Evolutionary conservation across 2,888 invertebrate genomes (phyloP).

Genomic region (Tromatobia lineatoria): DNA sequence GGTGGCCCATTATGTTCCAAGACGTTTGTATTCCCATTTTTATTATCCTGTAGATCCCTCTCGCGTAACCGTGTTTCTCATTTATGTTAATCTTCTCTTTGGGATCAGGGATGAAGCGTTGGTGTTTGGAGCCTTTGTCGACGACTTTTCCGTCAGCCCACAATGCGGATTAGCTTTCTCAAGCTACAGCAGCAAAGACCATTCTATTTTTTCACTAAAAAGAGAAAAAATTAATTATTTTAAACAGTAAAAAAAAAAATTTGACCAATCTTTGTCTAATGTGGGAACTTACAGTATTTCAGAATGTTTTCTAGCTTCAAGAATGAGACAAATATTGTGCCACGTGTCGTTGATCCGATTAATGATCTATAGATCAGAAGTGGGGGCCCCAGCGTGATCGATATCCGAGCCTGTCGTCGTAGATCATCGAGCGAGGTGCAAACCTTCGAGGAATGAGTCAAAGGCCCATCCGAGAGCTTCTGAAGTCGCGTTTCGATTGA

Average conservation of each 20-base stretch:
- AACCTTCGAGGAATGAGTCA: slow-evolving; percentile 18
- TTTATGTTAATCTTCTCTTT: slow-evolving; percentile 72
- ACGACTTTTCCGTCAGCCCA: slow-evolving; percentile 6
- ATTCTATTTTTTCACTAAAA: neutral
- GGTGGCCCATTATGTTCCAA: slow-evolving; percentile 77
- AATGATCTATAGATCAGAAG: slow-evolving; percentile 9
- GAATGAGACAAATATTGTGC: neutral
- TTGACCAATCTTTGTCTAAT: neutral
- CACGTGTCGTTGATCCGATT: slow-evolving; percentile 19
- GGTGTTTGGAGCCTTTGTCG: slow-evolving; percentile 17
- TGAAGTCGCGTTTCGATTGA: slow-evolving; percentile 69
- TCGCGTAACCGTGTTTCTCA: slow-evolving; percentile 73
- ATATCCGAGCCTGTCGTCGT: slow-evolving; percentile 64
- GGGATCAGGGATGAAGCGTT: slow-evolving; percentile 66
- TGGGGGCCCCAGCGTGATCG: slow-evolving; percentile 47
- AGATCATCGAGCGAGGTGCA: slow-evolving; percentile 58
- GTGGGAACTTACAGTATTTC: neutral
- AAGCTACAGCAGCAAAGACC: neutral
- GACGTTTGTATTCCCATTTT: slow-evolving; percentile 81
- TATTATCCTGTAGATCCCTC: slow-evolving; percentile 46
- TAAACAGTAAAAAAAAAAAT: neutral
- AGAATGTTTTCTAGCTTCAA: neutral
- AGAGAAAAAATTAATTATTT: neutral
- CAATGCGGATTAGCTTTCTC: neutral
- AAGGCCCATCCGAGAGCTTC: neutral